Evolutionary conservation across 1,140 invertebrate genomes (phyloP).

Genomic region (Vollenhovia emeryi): DNA sequence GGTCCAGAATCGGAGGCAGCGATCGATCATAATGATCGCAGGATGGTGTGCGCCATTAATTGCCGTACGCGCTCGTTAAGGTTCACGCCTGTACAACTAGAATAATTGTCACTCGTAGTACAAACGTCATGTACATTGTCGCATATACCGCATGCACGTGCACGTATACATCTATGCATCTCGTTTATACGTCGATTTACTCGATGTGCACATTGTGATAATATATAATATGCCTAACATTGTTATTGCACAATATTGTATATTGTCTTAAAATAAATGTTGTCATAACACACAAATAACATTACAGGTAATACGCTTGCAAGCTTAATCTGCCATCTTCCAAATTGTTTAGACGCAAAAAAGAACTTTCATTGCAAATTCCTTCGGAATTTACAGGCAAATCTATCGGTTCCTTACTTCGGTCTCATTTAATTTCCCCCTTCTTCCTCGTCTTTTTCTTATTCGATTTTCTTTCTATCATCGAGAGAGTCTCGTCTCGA

Average conservation of each 20-base stretch:
- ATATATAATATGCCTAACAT: too few relatives aligned
- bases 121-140: not conserved
- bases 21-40: conserved; percentile 37
- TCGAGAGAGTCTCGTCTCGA: conserved; percentile 44
- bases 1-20: not conserved
- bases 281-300: not conserved
- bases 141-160: not conserved
- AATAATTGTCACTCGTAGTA: conserved; percentile 43
- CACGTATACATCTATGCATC: not conserved
- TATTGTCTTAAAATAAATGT: not conserved
- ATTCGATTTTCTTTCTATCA: conserved; percentile 53
- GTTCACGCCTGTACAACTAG: conserved; percentile 22
- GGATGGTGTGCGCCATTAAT: conserved; percentile 6
- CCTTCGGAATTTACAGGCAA: conserved; percentile 16
- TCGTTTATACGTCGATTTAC: not conserved
- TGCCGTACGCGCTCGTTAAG: conserved; percentile 31
- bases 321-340: not conserved
- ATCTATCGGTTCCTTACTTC: conserved; percentile 42
- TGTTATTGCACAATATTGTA: not conserved
- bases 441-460: conserved; percentile 26
- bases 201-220: not conserved
- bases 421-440: conserved; percentile 45
- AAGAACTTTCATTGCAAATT: conserved; percentile 3
- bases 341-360: not conserved
- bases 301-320: not conserved